Conservation (phyloP, 2,113 vertebrate species). For the Toxotes chatareus region DNA sequence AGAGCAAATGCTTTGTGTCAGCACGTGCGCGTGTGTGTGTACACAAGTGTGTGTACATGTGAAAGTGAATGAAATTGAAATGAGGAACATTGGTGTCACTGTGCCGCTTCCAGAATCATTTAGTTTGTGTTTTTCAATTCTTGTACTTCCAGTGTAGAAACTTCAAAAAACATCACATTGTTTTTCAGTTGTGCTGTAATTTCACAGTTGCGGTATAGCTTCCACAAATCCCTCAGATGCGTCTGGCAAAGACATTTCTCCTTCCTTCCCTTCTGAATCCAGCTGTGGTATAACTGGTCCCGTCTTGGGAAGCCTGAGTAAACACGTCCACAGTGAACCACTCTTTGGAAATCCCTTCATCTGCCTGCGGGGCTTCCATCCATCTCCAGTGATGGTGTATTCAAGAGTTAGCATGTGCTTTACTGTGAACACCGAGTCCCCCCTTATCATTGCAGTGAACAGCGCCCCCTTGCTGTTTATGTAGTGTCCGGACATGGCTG, state of each 20-base stretch:
- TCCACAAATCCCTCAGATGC: conserved; percentile 55
- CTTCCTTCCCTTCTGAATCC: conserved; percentile 50
- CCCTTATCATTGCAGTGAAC: conserved; percentile 89
- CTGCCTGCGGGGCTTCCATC: conserved; percentile 90
- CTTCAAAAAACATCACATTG: conserved; percentile 8
- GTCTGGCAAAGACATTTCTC: conserved; percentile 56
- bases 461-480: conserved; percentile 97
- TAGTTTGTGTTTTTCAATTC: neutral
- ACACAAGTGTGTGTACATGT: conserved; percentile 26
- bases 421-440: conserved; percentile 91
- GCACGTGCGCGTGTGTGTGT: conserved; percentile 43
- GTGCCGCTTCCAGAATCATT: neutral
- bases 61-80: conserved; percentile 25
- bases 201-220: conserved; percentile 55
- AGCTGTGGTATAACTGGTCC: conserved; percentile 61
- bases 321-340: conserved; percentile 92
- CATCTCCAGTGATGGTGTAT: conserved; percentile 85
- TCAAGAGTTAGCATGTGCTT: conserved; percentile 92
- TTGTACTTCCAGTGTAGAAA: neutral
- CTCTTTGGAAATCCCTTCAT: conserved; percentile 91
- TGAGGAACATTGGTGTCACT: neutral
- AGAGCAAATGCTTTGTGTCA: conserved; percentile 66
- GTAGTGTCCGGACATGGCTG: conserved; percentile 89
- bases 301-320: conserved; percentile 88
- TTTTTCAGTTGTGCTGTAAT: conserved; percentile 22